Conservation (phyloP, 2,797 vertebrate species). For the Vespertilio murinus region DNA sequence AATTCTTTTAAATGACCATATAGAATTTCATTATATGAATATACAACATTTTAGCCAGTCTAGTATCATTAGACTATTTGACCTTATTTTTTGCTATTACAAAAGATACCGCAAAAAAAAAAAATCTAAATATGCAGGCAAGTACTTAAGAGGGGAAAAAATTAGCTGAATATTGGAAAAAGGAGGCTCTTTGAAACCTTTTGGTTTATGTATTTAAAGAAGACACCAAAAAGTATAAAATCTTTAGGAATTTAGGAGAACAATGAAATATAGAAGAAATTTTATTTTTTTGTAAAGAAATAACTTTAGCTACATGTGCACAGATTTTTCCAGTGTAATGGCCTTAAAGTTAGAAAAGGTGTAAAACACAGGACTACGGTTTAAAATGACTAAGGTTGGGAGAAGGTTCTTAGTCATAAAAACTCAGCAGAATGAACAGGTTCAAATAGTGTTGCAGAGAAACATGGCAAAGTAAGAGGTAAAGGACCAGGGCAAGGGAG, state of each 20-base stretch:
- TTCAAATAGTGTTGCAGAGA: slow-evolving; percentile 19
- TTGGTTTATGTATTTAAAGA: neutral
- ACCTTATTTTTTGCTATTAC: neutral
- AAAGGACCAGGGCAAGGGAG: neutral
- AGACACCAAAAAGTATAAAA: neutral
- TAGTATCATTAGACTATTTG: neutral
- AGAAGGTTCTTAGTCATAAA: slow-evolving; percentile 5
- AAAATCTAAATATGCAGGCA: neutral
- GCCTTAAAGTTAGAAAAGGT: neutral
- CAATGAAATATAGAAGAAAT: slow-evolving; percentile 10
- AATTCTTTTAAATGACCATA: neutral
- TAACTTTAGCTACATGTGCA: neutral
- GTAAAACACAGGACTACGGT: neutral
- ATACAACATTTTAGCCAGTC: neutral
- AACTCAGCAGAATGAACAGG: neutral
- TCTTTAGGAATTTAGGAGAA: neutral
- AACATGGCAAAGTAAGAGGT: neutral
- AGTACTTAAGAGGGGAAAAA: neutral
- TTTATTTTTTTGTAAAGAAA: neutral
- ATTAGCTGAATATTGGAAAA: neutral
- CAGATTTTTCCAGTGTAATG: neutral
- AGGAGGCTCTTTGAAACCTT: neutral
- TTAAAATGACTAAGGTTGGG: neutral
- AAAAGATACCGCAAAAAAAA: neutral
- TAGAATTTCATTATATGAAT: neutral